phyloP scores from a whole-genome alignment of 1,140 invertebrate genomes.

The Drosophila kurseongensis region DNA sequence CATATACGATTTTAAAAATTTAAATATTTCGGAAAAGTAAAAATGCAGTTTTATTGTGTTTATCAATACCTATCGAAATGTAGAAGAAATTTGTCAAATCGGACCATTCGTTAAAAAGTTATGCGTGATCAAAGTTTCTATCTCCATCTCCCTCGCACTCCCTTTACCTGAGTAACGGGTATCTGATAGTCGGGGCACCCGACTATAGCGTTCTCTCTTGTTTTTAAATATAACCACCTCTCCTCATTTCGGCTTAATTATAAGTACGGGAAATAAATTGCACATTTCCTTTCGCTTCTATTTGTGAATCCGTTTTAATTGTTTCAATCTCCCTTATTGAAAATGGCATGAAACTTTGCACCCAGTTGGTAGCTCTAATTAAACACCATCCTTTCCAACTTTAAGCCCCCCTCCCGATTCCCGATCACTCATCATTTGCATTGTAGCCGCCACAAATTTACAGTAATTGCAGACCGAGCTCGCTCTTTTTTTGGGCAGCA shows the following conservation, averaged over 20 bases:
- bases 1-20: no score
- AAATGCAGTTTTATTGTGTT: no score
- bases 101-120: no score
- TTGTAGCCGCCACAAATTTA: conserved; percentile 52
- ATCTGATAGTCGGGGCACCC: no score
- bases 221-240: neutral
- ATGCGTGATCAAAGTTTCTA: no score
- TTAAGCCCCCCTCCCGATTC: neutral
- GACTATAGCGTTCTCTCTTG: no score
- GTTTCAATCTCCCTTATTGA: conserved; percentile 9
- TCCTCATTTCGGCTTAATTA: neutral
- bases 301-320: neutral
- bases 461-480: conserved; percentile 62
- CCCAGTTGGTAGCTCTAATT: conserved; percentile 24
- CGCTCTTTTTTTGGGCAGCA: conserved; percentile 45
- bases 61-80: no score
- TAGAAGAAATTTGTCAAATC: no score
- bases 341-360: conserved; percentile 13
- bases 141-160: no score
- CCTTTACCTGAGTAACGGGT: no score
- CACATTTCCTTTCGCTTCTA: neutral
- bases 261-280: neutral
- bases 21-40: no score
- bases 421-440: conserved; percentile 51
- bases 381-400: conserved; percentile 3